Conservation (phyloP, 2,113 vertebrate genomes). For the Arvicanthis niloticus region DNA sequence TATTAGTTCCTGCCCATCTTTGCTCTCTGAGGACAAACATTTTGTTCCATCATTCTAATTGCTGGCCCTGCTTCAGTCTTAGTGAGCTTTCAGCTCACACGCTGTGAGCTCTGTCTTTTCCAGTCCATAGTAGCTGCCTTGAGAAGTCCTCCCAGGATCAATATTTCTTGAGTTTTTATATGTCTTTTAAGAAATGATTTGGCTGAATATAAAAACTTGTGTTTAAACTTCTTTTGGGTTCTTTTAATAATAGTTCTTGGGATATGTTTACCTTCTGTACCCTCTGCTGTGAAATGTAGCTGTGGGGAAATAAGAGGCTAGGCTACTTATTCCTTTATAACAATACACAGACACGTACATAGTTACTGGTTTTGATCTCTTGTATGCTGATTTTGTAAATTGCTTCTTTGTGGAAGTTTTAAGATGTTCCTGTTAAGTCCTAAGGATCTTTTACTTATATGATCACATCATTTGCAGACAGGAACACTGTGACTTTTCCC, state of each 20-base stretch:
- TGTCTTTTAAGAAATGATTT: background rate
- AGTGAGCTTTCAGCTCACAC: background rate
- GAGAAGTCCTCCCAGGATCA: background rate
- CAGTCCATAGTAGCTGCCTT: background rate
- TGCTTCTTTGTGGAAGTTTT: no score
- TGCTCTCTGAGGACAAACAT: background rate
- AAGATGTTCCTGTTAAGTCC: no score
- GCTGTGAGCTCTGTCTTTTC: background rate
- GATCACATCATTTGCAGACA: no score
- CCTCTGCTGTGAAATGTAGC: background rate
- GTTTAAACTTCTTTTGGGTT: background rate
- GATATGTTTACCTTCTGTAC: background rate
- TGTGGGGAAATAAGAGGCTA: background rate
- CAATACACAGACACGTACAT: no score
- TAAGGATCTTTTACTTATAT: no score
- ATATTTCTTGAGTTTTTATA: background rate
- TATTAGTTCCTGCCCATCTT: background rate
- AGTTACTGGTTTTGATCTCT: no score
- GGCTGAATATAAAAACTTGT: background rate
- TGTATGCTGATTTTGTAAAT: no score
- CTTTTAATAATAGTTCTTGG: background rate
- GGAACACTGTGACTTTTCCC: no score
- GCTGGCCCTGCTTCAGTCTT: background rate
- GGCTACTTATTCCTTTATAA: background rate
- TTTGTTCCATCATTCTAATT: background rate